These are phyloP conservation scores for Drosophila picticornis DNA, from an alignment of 2,888 invertebrate species.

Conservation along the genomic window DNA sequence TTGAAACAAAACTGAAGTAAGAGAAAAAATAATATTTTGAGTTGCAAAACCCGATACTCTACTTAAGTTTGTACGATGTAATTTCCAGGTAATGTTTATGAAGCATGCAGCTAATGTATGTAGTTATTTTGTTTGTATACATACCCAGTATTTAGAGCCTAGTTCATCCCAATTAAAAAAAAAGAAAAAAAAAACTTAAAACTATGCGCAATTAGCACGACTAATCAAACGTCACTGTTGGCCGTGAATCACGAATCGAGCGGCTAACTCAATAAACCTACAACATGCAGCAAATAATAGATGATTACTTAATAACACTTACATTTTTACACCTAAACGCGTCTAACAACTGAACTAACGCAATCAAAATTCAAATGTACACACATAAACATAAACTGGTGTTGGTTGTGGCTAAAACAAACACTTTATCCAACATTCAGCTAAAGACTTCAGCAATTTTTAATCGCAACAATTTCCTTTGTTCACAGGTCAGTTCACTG, in stretches of 20 bases:
- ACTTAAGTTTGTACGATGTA: constrained; percentile 7
- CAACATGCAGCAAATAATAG: not conserved
- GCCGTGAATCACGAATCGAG: not conserved
- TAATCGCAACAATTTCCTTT: constrained; percentile 7
- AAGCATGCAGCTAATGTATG: constrained; percentile 34
- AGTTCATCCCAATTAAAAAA: not conserved
- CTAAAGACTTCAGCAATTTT: not conserved
- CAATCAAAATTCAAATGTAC: not conserved
- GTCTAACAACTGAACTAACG: constrained; percentile 37
- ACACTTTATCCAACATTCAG: not conserved
- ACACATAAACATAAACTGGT: constrained; percentile 29
- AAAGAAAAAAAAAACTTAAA: not conserved
- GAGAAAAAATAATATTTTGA: constrained; percentile 19
- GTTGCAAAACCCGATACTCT: constrained; percentile 33
- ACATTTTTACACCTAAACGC: not conserved
- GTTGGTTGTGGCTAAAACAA: constrained; percentile 48
- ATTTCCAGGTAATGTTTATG: constrained; percentile 43
- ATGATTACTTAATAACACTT: not conserved
- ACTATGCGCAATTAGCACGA: not conserved
- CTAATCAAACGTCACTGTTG: constrained; percentile 5
- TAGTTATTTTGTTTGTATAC: constrained; percentile 13
- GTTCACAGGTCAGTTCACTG: constrained; percentile 92
- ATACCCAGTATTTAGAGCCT: constrained; percentile 17
- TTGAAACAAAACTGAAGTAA: not conserved
- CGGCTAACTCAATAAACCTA: not conserved